Conservation (phyloP, 1,140 invertebrate species). For the Drosophila funebris region DNA sequence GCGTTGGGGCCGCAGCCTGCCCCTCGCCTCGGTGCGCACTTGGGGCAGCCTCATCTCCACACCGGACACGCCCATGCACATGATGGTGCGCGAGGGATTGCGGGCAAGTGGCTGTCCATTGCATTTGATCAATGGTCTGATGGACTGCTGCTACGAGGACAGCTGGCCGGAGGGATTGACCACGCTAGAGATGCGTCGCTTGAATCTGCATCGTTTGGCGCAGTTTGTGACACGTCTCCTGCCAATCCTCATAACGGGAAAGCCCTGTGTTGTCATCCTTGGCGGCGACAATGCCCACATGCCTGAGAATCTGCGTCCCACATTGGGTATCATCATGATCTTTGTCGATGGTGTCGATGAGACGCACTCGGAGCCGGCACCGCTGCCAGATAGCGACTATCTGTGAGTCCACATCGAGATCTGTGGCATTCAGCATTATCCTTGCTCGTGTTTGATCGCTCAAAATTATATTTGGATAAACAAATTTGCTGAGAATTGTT, state of each 20-base stretch:
- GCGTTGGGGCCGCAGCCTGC: constrained; percentile 52
- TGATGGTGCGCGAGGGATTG: constrained; percentile 46
- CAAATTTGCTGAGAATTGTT: constrained; percentile 12
- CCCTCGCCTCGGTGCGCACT: constrained; percentile 24
- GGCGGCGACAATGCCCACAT: constrained; percentile 60
- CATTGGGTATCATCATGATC: constrained; percentile 54
- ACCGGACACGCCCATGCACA: constrained; percentile 49
- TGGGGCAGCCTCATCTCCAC: constrained; percentile 70
- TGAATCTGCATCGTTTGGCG: constrained; percentile 31
- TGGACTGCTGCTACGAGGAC: constrained; percentile 62
- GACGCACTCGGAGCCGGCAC: not conserved
- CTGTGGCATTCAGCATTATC: not conserved
- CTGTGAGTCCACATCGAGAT: not conserved
- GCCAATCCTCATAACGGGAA: constrained; percentile 17
- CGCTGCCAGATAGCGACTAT: constrained; percentile 15
- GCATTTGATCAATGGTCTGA: constrained; percentile 49
- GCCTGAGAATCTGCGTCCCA: constrained; percentile 53
- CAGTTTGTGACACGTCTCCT: constrained; percentile 49
- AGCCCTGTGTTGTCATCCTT: constrained; percentile 54
- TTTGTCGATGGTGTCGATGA: constrained; percentile 62
- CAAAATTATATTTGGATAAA: constrained; percentile 14
- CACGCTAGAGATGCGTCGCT: constrained; percentile 46
- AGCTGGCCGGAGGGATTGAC: constrained; percentile 57
- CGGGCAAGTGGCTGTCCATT: constrained; percentile 50
- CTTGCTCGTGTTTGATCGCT: constrained; percentile 24